These are phyloP conservation scores for Cantharis flavilabris DNA, from an alignment of 2,888 invertebrate genomes.

Conservation along the genomic window DNA sequence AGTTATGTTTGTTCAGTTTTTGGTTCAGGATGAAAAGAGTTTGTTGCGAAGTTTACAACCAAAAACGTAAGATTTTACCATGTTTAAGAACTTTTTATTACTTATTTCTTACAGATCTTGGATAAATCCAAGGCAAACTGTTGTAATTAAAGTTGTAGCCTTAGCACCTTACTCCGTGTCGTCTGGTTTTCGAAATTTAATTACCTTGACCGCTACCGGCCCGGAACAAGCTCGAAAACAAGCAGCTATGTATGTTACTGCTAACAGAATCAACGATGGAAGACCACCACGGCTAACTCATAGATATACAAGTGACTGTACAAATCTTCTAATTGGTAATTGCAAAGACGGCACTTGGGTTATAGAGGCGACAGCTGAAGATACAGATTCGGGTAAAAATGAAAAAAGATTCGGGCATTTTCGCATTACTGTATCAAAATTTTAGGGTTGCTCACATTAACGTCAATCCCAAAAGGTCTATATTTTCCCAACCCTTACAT, in stretches of 20 bases:
- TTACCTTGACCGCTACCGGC: conserved; percentile 65
- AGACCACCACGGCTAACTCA: conserved; percentile 45
- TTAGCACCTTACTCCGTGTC: conserved; percentile 48
- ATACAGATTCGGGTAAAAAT: conserved; percentile 69
- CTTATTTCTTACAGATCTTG: conserved; percentile 49
- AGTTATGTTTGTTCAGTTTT: conserved; percentile 62
- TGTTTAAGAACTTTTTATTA: not conserved
- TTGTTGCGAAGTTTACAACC: conserved; percentile 64
- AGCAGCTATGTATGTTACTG: conserved; percentile 54
- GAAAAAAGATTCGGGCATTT: no score
- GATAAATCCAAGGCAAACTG: conserved; percentile 61
- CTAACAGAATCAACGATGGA: conserved; percentile 38
- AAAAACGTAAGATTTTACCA: conserved; percentile 56
- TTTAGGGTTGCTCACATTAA: conserved; percentile 63
- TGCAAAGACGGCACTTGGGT: conserved; percentile 74
- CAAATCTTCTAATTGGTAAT: conserved; percentile 51
- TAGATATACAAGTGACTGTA: conserved; percentile 55
- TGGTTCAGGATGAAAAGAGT: conserved; percentile 63
- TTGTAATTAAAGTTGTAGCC: conserved; percentile 60
- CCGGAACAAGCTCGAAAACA: conserved; percentile 52
- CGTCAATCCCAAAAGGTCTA: conserved; percentile 64
- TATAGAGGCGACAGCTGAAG: conserved; percentile 69
- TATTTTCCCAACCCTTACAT: conserved; percentile 66
- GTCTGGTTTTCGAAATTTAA: conserved; percentile 63
- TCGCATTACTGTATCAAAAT: not conserved